Percentiles rank a stretch among this genome's conserved stretches.
phyloP scores from a whole-genome alignment of 2,113 vertebrate species.

The Vimba vimba region DNA sequence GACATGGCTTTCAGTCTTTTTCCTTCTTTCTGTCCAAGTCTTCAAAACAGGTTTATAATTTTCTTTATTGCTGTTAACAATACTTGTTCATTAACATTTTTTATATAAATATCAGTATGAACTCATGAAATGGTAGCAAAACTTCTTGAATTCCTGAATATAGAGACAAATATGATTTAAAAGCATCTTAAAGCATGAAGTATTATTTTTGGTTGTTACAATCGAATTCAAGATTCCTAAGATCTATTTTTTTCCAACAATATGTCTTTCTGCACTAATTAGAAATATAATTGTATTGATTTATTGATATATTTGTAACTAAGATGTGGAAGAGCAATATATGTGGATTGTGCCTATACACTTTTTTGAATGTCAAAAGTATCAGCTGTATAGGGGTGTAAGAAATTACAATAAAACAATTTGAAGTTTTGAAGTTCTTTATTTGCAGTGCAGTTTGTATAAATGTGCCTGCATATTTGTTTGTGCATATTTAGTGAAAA shows the following conservation, averaged over 20 bases:
- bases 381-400: not conserved
- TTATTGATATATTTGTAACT: constrained; percentile 4
- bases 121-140: not conserved
- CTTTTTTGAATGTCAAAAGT: not conserved
- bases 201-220: not conserved
- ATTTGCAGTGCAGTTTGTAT: not conserved
- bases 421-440: not conserved
- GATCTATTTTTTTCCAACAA: not conserved
- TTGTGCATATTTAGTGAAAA: not conserved
- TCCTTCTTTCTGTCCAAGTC: not conserved
- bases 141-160: not conserved
- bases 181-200: not conserved
- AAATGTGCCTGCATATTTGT: not conserved
- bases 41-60: too few relatives aligned
- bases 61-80: too few relatives aligned
- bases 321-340: not conserved
- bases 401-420: constrained; percentile 16
- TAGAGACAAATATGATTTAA: not conserved
- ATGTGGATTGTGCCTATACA: not conserved
- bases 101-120: not conserved
- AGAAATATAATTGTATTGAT: not conserved
- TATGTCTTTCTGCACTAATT: not conserved
- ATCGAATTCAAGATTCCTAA: not conserved
- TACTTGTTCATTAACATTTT: too few relatives aligned
- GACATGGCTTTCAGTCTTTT: not conserved